These are phyloP conservation scores for Mythimna albipuncta DNA, from an alignment of 2,888 invertebrate genomes.

Conservation along the genomic window DNA sequence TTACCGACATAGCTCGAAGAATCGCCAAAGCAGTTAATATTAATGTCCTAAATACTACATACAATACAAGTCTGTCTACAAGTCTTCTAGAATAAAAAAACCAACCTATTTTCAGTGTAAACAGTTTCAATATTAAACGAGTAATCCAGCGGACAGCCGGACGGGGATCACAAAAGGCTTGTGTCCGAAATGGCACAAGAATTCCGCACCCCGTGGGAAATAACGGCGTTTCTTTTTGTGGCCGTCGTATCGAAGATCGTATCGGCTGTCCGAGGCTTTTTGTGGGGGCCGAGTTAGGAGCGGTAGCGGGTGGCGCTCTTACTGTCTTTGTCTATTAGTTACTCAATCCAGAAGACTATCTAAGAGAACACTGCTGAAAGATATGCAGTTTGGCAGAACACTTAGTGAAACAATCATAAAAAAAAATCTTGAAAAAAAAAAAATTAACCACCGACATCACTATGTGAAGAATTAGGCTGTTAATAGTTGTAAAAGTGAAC, in stretches of 20 bases:
- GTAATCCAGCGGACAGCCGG: conserved; percentile 66
- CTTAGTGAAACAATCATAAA: too few species aligned
- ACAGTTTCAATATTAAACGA: conserved; percentile 70
- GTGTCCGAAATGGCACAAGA: conserved; percentile 72
- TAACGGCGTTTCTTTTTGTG: conserved; percentile 85
- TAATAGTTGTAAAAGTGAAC: too few species aligned
- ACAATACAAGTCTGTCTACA: background rate
- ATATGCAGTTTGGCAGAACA: too few species aligned
- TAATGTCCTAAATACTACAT: background rate
- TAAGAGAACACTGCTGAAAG: too few species aligned
- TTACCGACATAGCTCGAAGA: too few species aligned
- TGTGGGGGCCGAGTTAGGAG: conserved; percentile 53
- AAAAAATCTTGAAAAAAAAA: too few species aligned
- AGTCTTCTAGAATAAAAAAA: conserved; percentile 16
- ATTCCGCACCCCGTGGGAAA: conserved; percentile 87
- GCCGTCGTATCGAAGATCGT: conserved; percentile 80
- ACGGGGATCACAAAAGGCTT: conserved; percentile 66
- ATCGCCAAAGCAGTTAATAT: background rate
- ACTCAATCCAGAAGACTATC: too few species aligned
- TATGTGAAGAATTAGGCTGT: too few species aligned
- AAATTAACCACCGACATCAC: too few species aligned
- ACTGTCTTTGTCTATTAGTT: too few species aligned
- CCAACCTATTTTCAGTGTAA: conserved; percentile 44
- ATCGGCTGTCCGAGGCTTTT: conserved; percentile 74
- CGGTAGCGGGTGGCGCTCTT: conserved; percentile 15